Base-by-base conservation (phyloP, 2,888 invertebrate genomes). In the Leucoma salicis region DNA sequence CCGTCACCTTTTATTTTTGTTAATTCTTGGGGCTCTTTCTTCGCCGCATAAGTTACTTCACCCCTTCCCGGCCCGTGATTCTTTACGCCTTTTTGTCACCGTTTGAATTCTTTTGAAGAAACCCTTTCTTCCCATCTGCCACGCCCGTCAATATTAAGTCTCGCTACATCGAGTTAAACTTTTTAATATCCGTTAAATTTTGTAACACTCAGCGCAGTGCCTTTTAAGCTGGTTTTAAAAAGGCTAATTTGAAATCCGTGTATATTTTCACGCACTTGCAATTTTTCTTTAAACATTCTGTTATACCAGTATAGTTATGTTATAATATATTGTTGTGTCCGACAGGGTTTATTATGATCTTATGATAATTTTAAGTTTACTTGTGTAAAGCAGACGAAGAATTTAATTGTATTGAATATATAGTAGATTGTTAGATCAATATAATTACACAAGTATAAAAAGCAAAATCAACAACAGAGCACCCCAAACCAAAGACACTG, bases 101-200 rank as follows among this genome's bases (percentile, higher is more conserved):
- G 82, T 86, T 82, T 80, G 84, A 87, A 87, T 87, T 87, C 86
- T 87, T 89, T 87, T 83, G 78, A 83, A 78, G 80, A 72, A 82
- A 86, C 85, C 87, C 83, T 78, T 83, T 78, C 78, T 79, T 80
- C 76, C 86, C 89, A 87, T 88, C 88, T 86, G 87, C 82, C 79
- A 79, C 85, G 84, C 86, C 90, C 89, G 90, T 90, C 90, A 90
- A 90, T 90, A 90, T 90, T 90, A 90, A 90, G 90, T 90, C 81
- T 78, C 29, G 70, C 65, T 42, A 46, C 54, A 70, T 66, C 74
- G 83, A 81, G 82, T 83, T 84, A 86, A 90, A 90, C 88, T 89
- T 90, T 89, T 88, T 89, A 89, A 88, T 89, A 89, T 89, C 89
- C 88, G 88, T 78, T 89, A 87, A 89, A 89, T 89, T 85, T 81